phyloP scores from a whole-genome alignment of 2,888 invertebrate species.

The Monoplex corrugatus region DNA sequence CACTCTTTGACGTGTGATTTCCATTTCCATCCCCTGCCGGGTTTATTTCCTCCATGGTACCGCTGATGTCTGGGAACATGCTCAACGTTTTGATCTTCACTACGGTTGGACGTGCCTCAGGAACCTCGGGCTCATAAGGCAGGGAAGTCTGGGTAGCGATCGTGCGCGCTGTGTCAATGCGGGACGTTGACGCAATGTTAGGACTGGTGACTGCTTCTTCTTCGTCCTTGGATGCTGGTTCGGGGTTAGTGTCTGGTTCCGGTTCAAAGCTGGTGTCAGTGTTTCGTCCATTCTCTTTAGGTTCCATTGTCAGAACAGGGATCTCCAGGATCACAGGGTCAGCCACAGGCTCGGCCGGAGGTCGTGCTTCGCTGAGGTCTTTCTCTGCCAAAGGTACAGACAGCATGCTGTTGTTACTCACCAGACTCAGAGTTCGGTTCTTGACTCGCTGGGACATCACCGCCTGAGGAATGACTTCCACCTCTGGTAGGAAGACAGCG shows the following conservation, averaged over 20 bases:
- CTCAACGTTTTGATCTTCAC: slow-evolving; percentile 35
- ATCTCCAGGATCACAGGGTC: neutral
- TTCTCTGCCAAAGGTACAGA: neutral
- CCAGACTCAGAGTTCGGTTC: neutral
- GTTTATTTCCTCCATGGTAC: neutral
- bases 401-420: slow-evolving; percentile 27
- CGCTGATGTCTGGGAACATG: slow-evolving; percentile 43
- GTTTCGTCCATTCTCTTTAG: neutral
- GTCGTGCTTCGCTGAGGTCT: slow-evolving; percentile 20
- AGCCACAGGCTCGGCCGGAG: neutral
- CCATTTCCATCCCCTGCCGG: neutral
- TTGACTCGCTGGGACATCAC: neutral
- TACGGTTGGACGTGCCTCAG: neutral
- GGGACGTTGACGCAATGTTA: neutral
- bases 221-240: too few relatives aligned
- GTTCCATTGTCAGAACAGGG: neutral
- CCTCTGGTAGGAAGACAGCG: too few relatives aligned
- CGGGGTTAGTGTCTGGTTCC: neutral
- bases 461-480: neutral
- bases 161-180: slow-evolving; percentile 5
- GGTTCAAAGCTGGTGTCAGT: neutral
- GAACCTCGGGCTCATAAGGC: slow-evolving; percentile 22
- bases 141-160: slow-evolving; percentile 31
- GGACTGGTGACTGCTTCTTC: neutral
- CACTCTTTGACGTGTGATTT: neutral